Base-by-base conservation (phyloP, 1,140 invertebrate species). In the Ceratosolen fusciceps region DNA sequence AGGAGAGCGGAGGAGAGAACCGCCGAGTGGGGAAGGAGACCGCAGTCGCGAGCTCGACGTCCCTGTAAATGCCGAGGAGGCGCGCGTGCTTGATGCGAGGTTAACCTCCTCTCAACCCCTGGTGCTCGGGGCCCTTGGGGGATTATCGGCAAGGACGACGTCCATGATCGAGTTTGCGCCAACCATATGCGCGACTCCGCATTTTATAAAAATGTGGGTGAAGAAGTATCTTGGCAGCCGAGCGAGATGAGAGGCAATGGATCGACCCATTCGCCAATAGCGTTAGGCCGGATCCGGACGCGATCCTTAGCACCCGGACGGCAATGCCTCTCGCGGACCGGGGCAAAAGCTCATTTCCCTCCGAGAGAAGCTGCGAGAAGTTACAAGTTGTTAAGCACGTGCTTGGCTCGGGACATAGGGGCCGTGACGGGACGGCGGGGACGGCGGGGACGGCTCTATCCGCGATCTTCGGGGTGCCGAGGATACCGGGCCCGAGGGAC, bases 81-180 rank as follows among this genome's bases (percentile, higher is more conserved):
- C 2, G 56, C 67, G 47, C 24, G 1, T 54, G 26, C 8, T 21
- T 21, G 8, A n/a, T n/a, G n/a, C n/a, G n/a, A n/a, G n/a, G n/a
- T n/a, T n/a, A n/a, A n/a, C n/a, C n/a, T n/a, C n/a, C n/a, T 68
- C 31, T 71, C 16, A 52, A 26, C 67, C n/a, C 2, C 31, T 67
- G n/a, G 24, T 29, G 12, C 54, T 71, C n/a, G n/a, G 54, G n/a
- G 16, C n/a, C 47, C 37, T 70, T 16, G 14, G 2, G 37, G 24
- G 19, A 4, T 12, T 2, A 70, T 3, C 19, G 47, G 26, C 29
- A 34, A 26, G 47, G 12, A 72, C 70, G 29, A 72, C 52, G 16
- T 54, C 49, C 70, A 54, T 72, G 49, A 72, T 34, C 34, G 43
- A 52, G 43, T 70, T 65, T 65, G 34, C 31, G 60, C 19, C 34